Conservation (phyloP, 2,113 vertebrate genomes). For the Tamias sibiricus region DNA sequence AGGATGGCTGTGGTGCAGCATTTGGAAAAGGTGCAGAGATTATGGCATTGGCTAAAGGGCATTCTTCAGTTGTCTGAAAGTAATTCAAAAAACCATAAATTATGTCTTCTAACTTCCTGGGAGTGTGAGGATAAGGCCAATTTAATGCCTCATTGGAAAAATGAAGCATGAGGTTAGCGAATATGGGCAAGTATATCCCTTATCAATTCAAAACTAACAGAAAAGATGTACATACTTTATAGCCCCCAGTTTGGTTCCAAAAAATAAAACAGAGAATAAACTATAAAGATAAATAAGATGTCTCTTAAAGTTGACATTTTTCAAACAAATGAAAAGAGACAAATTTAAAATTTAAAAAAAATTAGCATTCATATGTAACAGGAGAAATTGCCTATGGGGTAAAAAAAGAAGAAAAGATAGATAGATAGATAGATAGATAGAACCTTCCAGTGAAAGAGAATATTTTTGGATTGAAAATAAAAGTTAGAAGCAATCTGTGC, state of each 20-base stretch:
- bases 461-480: background rate
- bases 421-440: background rate
- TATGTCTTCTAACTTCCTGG: background rate
- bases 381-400: background rate
- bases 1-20: no score
- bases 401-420: no score
- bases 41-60: background rate
- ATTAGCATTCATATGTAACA: background rate
- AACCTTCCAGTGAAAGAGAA: background rate
- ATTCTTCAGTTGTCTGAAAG: background rate
- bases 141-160: background rate
- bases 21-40: background rate
- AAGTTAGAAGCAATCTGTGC: background rate
- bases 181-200: background rate
- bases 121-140: background rate
- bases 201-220: background rate
- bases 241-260: background rate
- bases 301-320: background rate
- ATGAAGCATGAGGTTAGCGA: background rate
- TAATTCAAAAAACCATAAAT: background rate
- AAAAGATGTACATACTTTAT: background rate
- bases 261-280: background rate
- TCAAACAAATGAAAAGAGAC: background rate
- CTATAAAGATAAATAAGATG: background rate
- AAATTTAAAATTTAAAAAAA: background rate